Conservation (phyloP, 2,888 invertebrate genomes). For the Eupithecia inturbata region DNA sequence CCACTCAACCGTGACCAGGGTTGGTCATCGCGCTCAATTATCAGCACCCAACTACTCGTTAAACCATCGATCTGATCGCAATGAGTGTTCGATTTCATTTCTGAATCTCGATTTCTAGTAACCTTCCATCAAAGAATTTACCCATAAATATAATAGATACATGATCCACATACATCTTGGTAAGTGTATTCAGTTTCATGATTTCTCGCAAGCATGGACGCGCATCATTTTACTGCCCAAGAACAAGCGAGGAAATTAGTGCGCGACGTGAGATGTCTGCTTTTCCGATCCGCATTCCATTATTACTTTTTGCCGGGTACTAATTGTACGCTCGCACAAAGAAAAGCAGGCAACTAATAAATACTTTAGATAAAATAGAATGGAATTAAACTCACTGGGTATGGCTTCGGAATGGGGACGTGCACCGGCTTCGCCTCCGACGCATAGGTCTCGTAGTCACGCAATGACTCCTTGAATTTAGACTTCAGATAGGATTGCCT, state of each 20-base stretch:
- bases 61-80: constrained; percentile 53
- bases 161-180: constrained; percentile 21
- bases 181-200: constrained; percentile 64
- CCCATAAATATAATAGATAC: constrained; percentile 8
- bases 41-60: constrained; percentile 57
- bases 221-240: constrained; percentile 72
- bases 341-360: constrained; percentile 30
- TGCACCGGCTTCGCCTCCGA: constrained; percentile 71
- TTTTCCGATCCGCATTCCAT: constrained; percentile 81
- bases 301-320: constrained; percentile 64
- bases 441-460: constrained; percentile 70
- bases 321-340: constrained; percentile 54
- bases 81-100: constrained; percentile 55
- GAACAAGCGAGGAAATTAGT: constrained; percentile 77
- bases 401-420: constrained; percentile 74
- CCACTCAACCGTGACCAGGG: constrained; percentile 65
- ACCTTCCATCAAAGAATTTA: neutral
- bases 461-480: constrained; percentile 67
- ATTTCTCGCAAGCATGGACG: constrained; percentile 71
- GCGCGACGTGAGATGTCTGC: constrained; percentile 73
- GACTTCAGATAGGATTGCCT: constrained; percentile 73
- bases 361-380: constrained; percentile 41
- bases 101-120: constrained; percentile 41
- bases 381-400: constrained; percentile 68
- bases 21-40: constrained; percentile 57